Percentiles rank a stretch among this genome's conserved stretches.
Conservation (phyloP, 2,797 vertebrate species). For the Siniperca obscura region DNA sequence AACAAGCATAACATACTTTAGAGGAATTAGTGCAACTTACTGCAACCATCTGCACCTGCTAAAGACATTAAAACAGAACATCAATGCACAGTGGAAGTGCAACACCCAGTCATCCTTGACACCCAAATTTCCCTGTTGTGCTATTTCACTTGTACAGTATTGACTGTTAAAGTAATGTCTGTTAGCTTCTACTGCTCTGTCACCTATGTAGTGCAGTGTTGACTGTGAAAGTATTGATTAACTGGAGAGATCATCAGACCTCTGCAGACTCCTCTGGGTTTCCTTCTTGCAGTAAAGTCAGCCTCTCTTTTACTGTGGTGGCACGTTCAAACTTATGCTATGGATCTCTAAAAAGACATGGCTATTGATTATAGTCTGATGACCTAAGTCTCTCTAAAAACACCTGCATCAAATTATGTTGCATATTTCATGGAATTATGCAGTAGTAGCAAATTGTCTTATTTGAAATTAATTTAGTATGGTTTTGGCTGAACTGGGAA, state of each 20-base stretch:
- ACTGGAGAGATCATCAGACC: not conserved
- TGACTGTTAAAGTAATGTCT: not conserved
- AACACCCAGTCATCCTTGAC: not conserved
- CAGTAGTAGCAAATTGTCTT: conserved; percentile 10
- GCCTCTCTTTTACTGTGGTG: not conserved
- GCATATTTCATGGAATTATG: conserved; percentile 7
- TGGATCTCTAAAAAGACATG: not conserved
- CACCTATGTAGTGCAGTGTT: not conserved
- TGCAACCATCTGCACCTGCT: conserved; percentile 30
- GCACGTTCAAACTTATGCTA: not conserved
- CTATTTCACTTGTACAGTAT: conserved; percentile 6
- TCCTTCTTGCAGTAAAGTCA: not conserved
- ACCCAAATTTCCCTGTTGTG: conserved; percentile 5
- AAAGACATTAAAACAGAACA: conserved; percentile 11
- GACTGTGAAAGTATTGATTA: not conserved
- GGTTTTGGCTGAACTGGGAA: conserved; percentile 19
- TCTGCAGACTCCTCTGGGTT: conserved; percentile 14
- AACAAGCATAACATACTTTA: conserved; percentile 25
- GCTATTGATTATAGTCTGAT: conserved; percentile 2
- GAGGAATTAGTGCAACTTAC: conserved; percentile 36
- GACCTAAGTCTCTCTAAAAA: not conserved
- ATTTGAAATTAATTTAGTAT: conserved; percentile 31
- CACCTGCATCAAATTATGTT: not conserved
- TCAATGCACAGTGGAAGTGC: not conserved
- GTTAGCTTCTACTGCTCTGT: conserved; percentile 12